A percentile compares a stretch with the other conserved stretches of the same genome.
Conservation (phyloP, 1,140 invertebrate genomes). For the Habropoda laboriosa region DNA sequence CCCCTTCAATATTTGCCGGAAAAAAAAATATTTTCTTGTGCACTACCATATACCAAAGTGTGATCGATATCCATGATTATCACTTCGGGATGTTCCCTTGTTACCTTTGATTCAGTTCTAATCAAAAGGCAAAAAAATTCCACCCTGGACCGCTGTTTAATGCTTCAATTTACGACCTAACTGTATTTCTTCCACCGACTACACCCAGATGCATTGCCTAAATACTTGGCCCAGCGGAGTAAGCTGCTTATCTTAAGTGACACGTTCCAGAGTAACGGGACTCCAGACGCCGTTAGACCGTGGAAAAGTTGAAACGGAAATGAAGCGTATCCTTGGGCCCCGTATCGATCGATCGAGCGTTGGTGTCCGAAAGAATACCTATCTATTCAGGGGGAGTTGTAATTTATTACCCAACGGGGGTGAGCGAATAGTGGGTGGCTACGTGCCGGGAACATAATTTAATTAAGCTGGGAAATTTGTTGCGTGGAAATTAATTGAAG, state of each 20-base stretch:
- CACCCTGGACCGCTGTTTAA: too few species aligned
- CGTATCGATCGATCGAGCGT: not conserved
- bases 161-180: too few species aligned
- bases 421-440: not conserved
- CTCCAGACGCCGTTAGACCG: not conserved
- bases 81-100: too few species aligned
- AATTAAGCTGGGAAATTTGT: not conserved
- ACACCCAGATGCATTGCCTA: too few species aligned
- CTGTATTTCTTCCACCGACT: too few species aligned
- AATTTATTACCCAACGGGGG: not conserved
- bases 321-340: not conserved
- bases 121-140: too few species aligned
- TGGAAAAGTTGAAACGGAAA: not conserved
- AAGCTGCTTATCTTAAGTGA: conserved; percentile 4
- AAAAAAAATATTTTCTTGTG: too few species aligned
- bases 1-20: too few species aligned
- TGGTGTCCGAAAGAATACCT: not conserved
- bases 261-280: not conserved
- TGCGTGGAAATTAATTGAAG: conserved; percentile 10
- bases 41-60: too few species aligned
- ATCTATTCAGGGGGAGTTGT: not conserved
- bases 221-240: too few species aligned
- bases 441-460: not conserved
- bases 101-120: too few species aligned
- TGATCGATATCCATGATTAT: too few species aligned